These are phyloP conservation scores for Pavo muticus DNA, from an alignment of 2,113 vertebrate species.

Conservation along the genomic window DNA sequence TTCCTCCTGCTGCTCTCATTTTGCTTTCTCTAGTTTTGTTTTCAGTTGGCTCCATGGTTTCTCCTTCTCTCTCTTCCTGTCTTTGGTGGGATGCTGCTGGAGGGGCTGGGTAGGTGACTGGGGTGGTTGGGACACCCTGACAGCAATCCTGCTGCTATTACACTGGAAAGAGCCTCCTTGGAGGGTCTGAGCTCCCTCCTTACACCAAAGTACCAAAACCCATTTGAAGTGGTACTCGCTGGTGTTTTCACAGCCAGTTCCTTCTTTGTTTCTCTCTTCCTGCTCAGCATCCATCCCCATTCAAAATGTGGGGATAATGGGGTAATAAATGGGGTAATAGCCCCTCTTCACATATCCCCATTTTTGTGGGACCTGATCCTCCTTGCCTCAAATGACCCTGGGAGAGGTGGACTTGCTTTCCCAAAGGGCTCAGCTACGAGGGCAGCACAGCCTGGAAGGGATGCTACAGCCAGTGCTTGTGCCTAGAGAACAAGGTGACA, in stretches of 20 bases:
- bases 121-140: neutral
- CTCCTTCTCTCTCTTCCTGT: slow-evolving; percentile 22
- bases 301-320: neutral
- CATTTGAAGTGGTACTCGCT: neutral
- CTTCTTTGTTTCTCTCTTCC: neutral
- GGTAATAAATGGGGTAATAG: neutral
- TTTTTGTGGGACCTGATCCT: neutral
- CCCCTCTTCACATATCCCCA: neutral
- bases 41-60: slow-evolving; percentile 30
- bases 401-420: neutral
- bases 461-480: neutral
- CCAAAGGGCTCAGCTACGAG: neutral
- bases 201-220: fast-evolving
- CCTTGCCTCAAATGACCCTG: neutral
- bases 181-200: fast-evolving
- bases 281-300: neutral
- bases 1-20: neutral
- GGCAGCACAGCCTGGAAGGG: neutral
- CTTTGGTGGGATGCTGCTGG: neutral
- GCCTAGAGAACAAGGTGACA: neutral
- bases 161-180: neutral
- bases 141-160: neutral
- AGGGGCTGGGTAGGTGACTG: fast-evolving
- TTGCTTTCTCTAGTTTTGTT: slow-evolving; percentile 72
- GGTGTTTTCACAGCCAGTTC: neutral